Evolutionary conservation across 2,797 vertebrate species (phyloP).

Genomic region (Characodon lateralis): DNA sequence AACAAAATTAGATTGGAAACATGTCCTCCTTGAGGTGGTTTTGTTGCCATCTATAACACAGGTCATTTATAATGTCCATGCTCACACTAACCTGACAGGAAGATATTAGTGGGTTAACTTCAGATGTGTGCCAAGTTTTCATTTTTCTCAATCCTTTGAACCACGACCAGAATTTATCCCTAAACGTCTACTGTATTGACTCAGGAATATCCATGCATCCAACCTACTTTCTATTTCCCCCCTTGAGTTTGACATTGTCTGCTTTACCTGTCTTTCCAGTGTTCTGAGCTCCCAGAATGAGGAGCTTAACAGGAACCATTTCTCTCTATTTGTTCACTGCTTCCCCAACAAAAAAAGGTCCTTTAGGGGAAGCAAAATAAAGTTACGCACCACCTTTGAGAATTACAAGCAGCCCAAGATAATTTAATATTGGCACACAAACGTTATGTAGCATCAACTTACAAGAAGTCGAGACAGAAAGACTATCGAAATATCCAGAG

Average conservation of each 20-base stretch:
- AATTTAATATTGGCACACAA: neutral
- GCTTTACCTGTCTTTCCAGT: constrained; percentile 71
- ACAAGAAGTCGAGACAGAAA: constrained; percentile 5
- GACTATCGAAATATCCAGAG: constrained; percentile 24
- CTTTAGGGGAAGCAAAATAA: constrained; percentile 6
- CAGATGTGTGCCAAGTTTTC: constrained; percentile 1
- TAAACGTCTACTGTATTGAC: neutral
- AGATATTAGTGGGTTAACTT: neutral
- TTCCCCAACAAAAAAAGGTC: constrained; percentile 21
- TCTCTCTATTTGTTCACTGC: constrained; percentile 13
- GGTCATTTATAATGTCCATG: neutral
- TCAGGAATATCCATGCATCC: neutral
- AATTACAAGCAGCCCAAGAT: neutral
- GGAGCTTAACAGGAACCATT: constrained; percentile 69
- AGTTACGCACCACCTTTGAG: neutral
- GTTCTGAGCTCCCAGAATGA: constrained; percentile 69
- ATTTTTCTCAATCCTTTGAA: constrained; percentile 32
- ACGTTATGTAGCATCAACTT: neutral
- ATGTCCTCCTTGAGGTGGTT: neutral
- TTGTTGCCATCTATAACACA: neutral
- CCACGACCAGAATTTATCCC: constrained; percentile 4
- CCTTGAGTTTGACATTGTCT: neutral
- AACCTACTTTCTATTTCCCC: neutral
- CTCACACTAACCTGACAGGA: constrained; percentile 1
- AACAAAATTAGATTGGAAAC: neutral